Conservation (phyloP, 1,140 invertebrate species). For the Caerostris darwini region DNA sequence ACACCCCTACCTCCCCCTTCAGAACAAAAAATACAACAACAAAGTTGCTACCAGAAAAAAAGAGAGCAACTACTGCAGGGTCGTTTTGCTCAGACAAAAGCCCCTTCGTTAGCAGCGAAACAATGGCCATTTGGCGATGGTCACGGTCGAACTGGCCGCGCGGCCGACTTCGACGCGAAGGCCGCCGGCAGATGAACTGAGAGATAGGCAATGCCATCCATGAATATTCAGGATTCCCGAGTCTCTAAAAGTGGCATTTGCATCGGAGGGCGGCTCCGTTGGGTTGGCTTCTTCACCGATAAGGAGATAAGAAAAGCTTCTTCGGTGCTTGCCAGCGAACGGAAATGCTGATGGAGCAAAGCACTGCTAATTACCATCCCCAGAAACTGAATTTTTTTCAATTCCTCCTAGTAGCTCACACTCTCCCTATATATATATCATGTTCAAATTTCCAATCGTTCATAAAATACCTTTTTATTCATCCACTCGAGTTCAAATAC, state of each 20-base stretch:
- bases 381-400: too few relatives aligned
- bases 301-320: too few relatives aligned
- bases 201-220: neutral
- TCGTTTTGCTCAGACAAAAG: constrained; percentile 48
- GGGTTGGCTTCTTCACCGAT: too few relatives aligned
- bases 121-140: constrained; percentile 30
- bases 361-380: too few relatives aligned
- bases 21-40: constrained; percentile 22
- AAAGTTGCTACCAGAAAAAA: neutral
- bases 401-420: too few relatives aligned
- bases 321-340: too few relatives aligned
- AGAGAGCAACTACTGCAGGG: neutral
- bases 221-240: neutral
- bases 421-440: too few relatives aligned
- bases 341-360: too few relatives aligned
- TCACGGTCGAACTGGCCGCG: constrained; percentile 43
- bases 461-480: too few relatives aligned
- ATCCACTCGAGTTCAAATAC: too few relatives aligned
- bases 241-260: neutral
- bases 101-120: constrained; percentile 50
- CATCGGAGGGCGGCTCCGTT: too few relatives aligned
- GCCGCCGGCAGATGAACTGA: constrained; percentile 48
- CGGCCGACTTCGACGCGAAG: neutral
- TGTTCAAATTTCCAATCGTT: too few relatives aligned
- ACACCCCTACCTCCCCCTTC: neutral